phyloP scores from a whole-genome alignment of 1,140 invertebrate genomes.

The Acromyrmex charruanus region DNA sequence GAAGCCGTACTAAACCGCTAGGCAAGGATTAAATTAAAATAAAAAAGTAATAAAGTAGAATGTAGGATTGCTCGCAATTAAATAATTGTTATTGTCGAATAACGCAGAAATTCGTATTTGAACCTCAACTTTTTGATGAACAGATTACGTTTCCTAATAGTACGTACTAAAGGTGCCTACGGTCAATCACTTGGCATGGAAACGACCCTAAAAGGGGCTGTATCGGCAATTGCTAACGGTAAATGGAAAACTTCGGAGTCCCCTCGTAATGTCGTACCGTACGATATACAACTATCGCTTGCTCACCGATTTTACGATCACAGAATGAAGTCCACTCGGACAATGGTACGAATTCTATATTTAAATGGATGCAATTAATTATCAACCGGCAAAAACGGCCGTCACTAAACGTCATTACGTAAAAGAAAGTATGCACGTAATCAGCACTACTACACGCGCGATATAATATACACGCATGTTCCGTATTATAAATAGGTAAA shows the following conservation, averaged over 20 bases:
- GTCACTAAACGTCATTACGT: neutral
- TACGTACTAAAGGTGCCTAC: conserved; percentile 60
- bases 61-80: no score
- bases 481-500: conserved; percentile 35
- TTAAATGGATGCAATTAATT: conserved; percentile 46
- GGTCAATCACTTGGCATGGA: conserved; percentile 63
- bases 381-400: conserved; percentile 24
- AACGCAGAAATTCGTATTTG: neutral
- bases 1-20: no score
- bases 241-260: conserved; percentile 70
- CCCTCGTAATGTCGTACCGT: neutral
- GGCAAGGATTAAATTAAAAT: no score
- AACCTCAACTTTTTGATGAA: conserved; percentile 24
- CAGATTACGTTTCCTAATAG: conserved; percentile 58
- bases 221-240: conserved; percentile 67
- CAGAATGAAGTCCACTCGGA: neutral
- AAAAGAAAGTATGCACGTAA: conserved; percentile 2
- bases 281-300: neutral
- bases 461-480: neutral
- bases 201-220: conserved; percentile 62
- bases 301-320: conserved; percentile 17
- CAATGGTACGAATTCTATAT: conserved; percentile 2
- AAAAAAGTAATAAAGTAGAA: no score
- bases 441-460: neutral
- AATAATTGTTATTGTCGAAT: neutral